Base-by-base conservation (phyloP, 2,888 invertebrate genomes). In the Caenorhabditis zanzibari region DNA sequence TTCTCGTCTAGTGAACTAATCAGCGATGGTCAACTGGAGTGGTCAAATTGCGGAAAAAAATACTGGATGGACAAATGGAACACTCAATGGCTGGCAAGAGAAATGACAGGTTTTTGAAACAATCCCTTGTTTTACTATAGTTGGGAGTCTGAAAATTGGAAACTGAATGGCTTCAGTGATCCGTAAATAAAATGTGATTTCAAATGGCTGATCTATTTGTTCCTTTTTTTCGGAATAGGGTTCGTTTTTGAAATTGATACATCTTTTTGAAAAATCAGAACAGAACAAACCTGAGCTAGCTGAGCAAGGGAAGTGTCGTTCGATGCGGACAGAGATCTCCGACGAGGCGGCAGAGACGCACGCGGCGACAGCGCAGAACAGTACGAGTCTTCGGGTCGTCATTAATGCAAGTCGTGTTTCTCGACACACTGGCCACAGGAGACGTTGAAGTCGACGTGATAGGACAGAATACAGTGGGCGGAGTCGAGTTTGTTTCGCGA, bases 231-330 rank as follows among this genome's bases (percentile, higher is more conserved):
- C n/a, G n/a, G n/a, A n/a, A n/a, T n/a, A n/a, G n/a, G n/a, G n/a
- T n/a, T 32, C 7, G 32, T 32, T 32, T 32, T 44, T 44, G 14
- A 44, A 44, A 44, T 44, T n/a, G n/a, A 52, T 26, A 9, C 10
- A 12, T 49, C 9, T 35, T 38, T 54, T 28, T n/a, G 24, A 61
- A 35, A 7, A 56, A 16, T 2, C 3, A 24, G 19, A 72, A 32
- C 22, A 47, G 19, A 59, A 75, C 85, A 79, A 56, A 91, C 91
- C 91, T 72, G 91, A 90, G 52, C 87, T 87, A 28, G 90, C 87
- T 9, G 92, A 92, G 84, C 92, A 92, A 14, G 92, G 92, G 72
- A 92, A 92, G 72, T 92, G 92, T 77, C 92, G 74, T 66, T 92
- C 91, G 71, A 92, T 91, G 61, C 90, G 84, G 56, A 92, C 92